A percentile compares a stretch with the other conserved stretches of the same genome.
Evolutionary conservation across 2,113 vertebrate species (phyloP).

Genomic region (Lanius ludovicianus): DNA sequence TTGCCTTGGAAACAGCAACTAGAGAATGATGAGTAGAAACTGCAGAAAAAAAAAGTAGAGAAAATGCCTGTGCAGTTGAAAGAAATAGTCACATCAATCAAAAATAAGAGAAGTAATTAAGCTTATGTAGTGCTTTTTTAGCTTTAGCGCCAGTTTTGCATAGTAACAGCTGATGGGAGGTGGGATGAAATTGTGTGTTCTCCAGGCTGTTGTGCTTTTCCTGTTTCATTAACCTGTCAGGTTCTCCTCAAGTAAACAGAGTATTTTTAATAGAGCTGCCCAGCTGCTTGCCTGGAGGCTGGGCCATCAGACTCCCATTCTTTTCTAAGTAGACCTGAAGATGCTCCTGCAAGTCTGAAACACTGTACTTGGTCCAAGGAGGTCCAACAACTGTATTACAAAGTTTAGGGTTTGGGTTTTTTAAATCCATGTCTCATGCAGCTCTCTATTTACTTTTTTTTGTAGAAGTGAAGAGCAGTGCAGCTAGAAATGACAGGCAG

Average conservation of each 20-base stretch:
- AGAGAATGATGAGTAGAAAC: background rate
- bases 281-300: background rate
- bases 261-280: background rate
- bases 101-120: background rate
- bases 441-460: background rate
- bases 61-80: background rate
- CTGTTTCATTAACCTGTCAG: background rate
- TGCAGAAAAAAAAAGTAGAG: background rate
- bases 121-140: background rate
- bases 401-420: background rate
- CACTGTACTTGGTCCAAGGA: background rate
- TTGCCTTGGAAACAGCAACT: conserved; percentile 35
- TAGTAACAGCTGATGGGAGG: background rate
- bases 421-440: background rate
- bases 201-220: background rate
- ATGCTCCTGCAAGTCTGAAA: background rate
- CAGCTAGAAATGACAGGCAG: background rate
- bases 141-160: background rate
- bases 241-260: background rate
- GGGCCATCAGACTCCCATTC: background rate
- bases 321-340: background rate
- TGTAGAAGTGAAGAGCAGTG: background rate
- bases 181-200: background rate
- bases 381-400: background rate
- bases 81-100: background rate